These are phyloP conservation scores for Perca schrenkii DNA, from an alignment of 2,113 vertebrate genomes.

Conservation along the genomic window DNA sequence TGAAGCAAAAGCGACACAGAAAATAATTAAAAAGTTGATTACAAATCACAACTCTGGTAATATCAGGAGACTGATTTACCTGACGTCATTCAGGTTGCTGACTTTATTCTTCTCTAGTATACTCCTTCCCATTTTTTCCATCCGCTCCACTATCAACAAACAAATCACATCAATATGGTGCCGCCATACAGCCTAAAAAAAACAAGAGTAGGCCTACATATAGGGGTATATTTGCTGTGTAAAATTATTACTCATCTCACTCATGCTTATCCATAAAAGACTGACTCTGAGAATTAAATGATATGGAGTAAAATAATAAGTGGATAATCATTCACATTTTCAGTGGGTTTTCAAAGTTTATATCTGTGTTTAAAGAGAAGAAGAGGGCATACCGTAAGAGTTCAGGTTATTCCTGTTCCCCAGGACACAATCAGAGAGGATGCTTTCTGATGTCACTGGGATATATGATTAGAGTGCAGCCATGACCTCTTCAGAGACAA, in stretches of 20 bases:
- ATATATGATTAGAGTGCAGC: no score
- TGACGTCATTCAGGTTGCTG: conserved; percentile 83
- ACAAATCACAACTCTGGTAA: background rate
- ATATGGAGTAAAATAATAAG: background rate
- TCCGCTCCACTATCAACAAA: conserved; percentile 85
- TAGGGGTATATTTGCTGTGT: background rate
- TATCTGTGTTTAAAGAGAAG: background rate
- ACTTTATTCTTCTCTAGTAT: conserved; percentile 87
- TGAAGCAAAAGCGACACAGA: background rate
- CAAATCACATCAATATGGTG: background rate
- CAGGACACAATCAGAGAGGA: background rate
- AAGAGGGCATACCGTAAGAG: no score
- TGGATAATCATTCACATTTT: background rate
- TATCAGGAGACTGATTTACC: conserved; percentile 75
- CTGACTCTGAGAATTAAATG: no score
- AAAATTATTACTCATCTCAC: background rate
- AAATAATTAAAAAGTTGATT: background rate
- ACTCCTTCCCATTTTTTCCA: conserved; percentile 87
- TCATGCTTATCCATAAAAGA: background rate
- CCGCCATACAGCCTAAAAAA: background rate
- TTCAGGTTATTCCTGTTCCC: background rate
- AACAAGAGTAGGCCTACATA: background rate
- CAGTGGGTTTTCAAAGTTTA: background rate
- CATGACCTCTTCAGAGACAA: background rate
- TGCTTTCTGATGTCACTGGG: background rate